phyloP scores from a whole-genome alignment of 2,113 vertebrate genomes.

The Parotia lawesii region DNA sequence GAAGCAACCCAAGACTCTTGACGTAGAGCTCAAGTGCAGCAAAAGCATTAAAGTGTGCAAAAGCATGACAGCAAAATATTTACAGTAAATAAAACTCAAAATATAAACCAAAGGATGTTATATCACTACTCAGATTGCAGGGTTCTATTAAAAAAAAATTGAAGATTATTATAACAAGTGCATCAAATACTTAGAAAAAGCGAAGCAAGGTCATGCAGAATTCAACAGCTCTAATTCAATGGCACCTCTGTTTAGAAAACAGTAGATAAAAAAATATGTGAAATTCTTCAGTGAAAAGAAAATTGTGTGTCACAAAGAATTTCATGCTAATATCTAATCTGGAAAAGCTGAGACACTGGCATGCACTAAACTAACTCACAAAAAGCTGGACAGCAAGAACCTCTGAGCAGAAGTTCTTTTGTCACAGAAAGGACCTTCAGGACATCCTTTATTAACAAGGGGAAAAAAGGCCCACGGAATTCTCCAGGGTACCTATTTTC shows the following conservation, averaged over 20 bases:
- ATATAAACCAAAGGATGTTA: background rate
- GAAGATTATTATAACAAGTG: background rate
- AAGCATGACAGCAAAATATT: background rate
- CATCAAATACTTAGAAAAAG: background rate
- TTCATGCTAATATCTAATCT: background rate
- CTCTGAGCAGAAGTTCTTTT: background rate
- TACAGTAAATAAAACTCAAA: background rate
- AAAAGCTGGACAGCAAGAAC: background rate
- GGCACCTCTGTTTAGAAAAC: background rate
- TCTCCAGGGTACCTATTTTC: background rate
- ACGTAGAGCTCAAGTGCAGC: background rate
- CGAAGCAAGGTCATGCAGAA: background rate
- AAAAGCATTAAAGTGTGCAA: background rate
- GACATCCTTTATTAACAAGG: background rate
- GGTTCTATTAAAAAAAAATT: background rate
- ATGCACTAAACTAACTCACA: background rate
- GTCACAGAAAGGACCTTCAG: background rate
- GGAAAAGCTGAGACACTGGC: background rate
- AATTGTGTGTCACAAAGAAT: background rate
- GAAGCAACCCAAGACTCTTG: background rate
- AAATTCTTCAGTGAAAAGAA: background rate
- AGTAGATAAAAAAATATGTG: background rate
- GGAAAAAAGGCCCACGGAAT: rapidly evolving
- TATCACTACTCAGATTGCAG: background rate
- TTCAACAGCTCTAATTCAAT: background rate